Base-by-base conservation (phyloP, 2,113 vertebrate species). In the Albula goreensis region DNA sequence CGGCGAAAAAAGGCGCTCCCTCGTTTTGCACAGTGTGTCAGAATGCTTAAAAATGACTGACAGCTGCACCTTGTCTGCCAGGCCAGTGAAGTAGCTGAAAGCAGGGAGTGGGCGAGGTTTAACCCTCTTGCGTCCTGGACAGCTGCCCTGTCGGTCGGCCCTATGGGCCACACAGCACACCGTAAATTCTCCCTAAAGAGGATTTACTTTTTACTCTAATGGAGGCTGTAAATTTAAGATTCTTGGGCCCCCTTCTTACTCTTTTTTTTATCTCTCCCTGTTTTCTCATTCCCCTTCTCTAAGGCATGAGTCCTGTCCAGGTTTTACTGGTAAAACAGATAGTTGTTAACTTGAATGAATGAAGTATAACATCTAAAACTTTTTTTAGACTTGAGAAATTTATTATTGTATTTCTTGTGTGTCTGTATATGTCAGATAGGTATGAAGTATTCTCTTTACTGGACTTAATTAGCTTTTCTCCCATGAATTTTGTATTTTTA, bases 181-280 rank as follows among this genome's bases (percentile, higher is more conserved):
- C 89, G 91, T 96, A 94, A 95, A 95, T 95, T 90, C 89, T 92
- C 91, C 91, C 89, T 92, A 94, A 95, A 96, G 92, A 93, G 92
- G 93, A 91, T 94, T 95, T 92, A 92, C 90, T 92, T 93, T 93
- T 93, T 90, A 92, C 93, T 95, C 95, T 94, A 95, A 95, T 94
- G 92, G 92, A 85, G 63, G 89, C 85, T 89, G 89, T 94, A 95
- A 95, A 95, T 95, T 93, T 92, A 90, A 57, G 2, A 88, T 77
- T 85, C 84, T 85, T 80, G 81, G 86, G 85, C 63, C 83, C 31
- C 83, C 86, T 83, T 87, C 82, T 80, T 85, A 87, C 85, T 88
- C 78, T 88, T 82, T 82, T 87, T n/a, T 86, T 66, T 78, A 53
- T n/a, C 13, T 52, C 41, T 56, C 3, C 50, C 56, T 77, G 25